Evolutionary conservation across 2,888 invertebrate genomes (phyloP), one percentile per base, ranked within the genome.

Genomic region (Acleris laterana): DNA sequence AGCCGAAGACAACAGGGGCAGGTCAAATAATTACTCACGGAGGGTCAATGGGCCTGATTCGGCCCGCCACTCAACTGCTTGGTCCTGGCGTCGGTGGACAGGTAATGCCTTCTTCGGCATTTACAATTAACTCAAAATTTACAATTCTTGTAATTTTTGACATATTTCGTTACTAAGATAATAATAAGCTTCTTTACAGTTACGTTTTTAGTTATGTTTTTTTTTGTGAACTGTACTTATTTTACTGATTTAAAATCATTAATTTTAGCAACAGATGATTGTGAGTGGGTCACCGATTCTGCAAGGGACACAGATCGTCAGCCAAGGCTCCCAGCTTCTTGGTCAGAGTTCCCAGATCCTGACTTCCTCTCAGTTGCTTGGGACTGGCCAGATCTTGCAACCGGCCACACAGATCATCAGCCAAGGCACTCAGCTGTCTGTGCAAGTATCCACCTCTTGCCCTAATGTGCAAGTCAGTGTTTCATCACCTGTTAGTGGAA

Each of bases 341-440:
- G 82, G 87, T n/a, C 90, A 87, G 61, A 84, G 82, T 53, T 77
- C 89, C 16, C 90, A 91, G 75, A 89, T 92, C 46, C 85, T 93
- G 71, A 81, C 89, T 25, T 88, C 88, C 69, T 81, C 92, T 11
- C 92, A 91, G 71, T 72, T 91, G 59, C 83, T 93, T 46, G 81
- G 81, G 59, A 78, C 89, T 1, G 87, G 88, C 2, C 88, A 88
- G 70, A 77, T 90, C 17, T 71, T 90, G 58, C 88, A 88, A 70
- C 90, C 90, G 7, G 89, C 84, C 25, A 93, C 93, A 25, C 93
- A 93, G 71, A 92, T 93, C 16, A 92, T 93, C 69, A 93, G 92
- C 70, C 93, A 93, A 79, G 92, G 92, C 17, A 87, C 86, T 13
- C 92, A 93, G 71, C 72, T 91, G 17, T 84, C 89, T 60, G 87